These are phyloP conservation scores for Hypena proboscidalis DNA, from an alignment of 2,888 invertebrate species.

Conservation along the genomic window DNA sequence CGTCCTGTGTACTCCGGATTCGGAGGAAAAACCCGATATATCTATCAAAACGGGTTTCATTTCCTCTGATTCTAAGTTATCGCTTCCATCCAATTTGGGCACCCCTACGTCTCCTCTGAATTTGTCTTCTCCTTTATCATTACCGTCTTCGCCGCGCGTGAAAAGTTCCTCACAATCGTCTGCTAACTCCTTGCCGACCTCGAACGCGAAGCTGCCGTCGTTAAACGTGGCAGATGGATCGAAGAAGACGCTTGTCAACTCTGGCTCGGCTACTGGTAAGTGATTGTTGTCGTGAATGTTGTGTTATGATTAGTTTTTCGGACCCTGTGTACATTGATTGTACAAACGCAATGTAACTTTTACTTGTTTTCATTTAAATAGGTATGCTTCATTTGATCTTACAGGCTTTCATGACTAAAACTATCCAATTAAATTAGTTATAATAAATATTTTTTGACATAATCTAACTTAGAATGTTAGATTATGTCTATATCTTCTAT, in stretches of 20 bases:
- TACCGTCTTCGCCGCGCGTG: conserved; percentile 69
- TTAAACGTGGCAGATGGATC: conserved; percentile 44
- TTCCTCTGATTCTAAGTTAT: conserved; percentile 73
- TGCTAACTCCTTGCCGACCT: conserved; percentile 55
- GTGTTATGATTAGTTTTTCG: conserved; percentile 18
- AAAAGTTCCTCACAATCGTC: conserved; percentile 58
- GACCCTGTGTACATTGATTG: too few species aligned
- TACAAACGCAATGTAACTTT: too few species aligned
- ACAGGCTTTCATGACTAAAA: too few species aligned
- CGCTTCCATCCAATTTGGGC: conserved; percentile 70
- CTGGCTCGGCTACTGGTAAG: conserved; percentile 78
- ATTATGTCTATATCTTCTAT: too few species aligned
- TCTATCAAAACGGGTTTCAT: conserved; percentile 52
- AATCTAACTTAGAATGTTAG: too few species aligned
- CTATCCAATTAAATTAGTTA: too few species aligned
- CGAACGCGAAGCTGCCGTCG: conserved; percentile 42
- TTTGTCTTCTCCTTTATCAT: conserved; percentile 69
- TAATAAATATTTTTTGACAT: too few species aligned
- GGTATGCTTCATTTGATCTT: too few species aligned
- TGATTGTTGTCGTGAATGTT: conserved; percentile 26
- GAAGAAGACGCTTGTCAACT: conserved; percentile 51
- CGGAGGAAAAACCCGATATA: conserved; percentile 50
- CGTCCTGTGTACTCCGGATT: conserved; percentile 67
- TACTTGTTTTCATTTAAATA: too few species aligned
- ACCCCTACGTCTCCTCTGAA: conserved; percentile 73